A percentile compares a stretch with the other conserved stretches of the same genome.
These are phyloP conservation scores for Ormyrus labotus DNA, from an alignment of 2,888 invertebrate genomes.

Conservation along the genomic window DNA sequence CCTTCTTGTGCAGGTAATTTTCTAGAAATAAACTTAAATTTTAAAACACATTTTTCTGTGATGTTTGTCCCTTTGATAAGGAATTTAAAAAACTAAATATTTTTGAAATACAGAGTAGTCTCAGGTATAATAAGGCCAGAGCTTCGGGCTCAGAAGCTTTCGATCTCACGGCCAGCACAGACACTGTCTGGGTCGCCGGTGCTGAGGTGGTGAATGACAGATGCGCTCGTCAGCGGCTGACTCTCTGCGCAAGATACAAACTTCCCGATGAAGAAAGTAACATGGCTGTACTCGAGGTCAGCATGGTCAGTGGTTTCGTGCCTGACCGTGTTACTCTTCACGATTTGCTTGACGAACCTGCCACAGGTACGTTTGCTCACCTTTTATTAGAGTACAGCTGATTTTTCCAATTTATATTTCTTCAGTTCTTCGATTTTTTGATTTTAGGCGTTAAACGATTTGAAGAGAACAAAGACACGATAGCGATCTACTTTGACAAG, in stretches of 20 bases:
- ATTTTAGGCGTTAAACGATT: conserved; percentile 77
- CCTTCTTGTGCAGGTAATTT: conserved; percentile 77
- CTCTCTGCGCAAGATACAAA: conserved; percentile 69
- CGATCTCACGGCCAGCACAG: conserved; percentile 75
- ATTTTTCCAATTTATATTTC: too few species aligned
- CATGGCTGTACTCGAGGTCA: conserved; percentile 79
- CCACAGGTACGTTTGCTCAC: conserved; percentile 72
- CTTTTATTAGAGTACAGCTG: too few species aligned
- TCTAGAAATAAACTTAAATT: too few species aligned
- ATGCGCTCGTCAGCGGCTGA: conserved; percentile 76
- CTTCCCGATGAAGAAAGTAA: conserved; percentile 77
- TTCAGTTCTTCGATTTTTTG: neutral
- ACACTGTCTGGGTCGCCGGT: conserved; percentile 65
- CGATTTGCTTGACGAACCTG: conserved; percentile 75
- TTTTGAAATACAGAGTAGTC: conserved; percentile 71
- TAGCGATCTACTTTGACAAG: conserved; percentile 78
- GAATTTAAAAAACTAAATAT: too few species aligned
- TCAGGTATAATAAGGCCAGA: conserved; percentile 77
- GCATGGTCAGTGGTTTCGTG: conserved; percentile 81
- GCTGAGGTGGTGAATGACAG: conserved; percentile 71
- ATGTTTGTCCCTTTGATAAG: neutral
- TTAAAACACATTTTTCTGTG: too few species aligned
- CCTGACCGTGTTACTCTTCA: conserved; percentile 80
- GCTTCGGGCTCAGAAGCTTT: conserved; percentile 77
- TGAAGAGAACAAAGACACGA: conserved; percentile 76